Conservation (phyloP, 2,113 vertebrate species). For the Spermophilus dauricus region DNA sequence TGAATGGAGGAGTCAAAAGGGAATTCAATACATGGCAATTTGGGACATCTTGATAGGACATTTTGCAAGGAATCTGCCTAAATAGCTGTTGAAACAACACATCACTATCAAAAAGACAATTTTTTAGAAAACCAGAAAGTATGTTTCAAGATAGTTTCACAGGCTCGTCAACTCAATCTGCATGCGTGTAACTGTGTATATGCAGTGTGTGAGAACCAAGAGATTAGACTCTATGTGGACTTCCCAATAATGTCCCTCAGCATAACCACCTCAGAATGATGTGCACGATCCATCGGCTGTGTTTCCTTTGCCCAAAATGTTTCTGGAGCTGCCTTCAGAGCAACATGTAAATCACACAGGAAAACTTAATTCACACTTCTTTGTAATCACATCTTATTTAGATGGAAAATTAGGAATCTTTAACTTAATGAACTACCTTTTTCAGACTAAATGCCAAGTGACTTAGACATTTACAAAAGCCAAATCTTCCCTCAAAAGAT, state of each 20-base stretch:
- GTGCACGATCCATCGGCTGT: background rate
- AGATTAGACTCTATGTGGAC: background rate
- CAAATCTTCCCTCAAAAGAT: background rate
- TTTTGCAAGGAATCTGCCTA: constrained; percentile 55
- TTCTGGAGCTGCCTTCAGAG: background rate
- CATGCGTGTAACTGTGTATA: background rate
- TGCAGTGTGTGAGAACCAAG: background rate
- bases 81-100: constrained; percentile 49
- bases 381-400: constrained; percentile 23
- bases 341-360: background rate
- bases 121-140: constrained; percentile 8
- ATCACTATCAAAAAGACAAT: constrained; percentile 53
- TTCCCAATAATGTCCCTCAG: background rate
- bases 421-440: constrained; percentile 14
- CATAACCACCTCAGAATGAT: background rate
- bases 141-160: constrained; percentile 20
- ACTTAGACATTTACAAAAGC: constrained; percentile 44
- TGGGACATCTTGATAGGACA: constrained; percentile 9
- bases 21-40: constrained; percentile 41
- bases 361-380: background rate
- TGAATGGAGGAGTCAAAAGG: constrained; percentile 63
- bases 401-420: constrained; percentile 3
- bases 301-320: background rate
- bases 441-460: constrained; percentile 30
- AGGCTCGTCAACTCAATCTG: background rate